Evolutionary conservation across 2,113 vertebrate species (phyloP).

Genomic region (cattle (Bos taurus)): ARS-UCD2.0 NC_037351.1:32154001-32154500

Average conservation of each 20-base stretch:
- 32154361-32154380: background rate
- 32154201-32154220: slow-evolving; percentile 8
- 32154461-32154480: background rate
- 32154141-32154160: slow-evolving; percentile 35
- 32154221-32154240: background rate
- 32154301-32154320: background rate
- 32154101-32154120: slow-evolving; percentile 9
- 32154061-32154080: background rate
- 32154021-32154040: background rate
- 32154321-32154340: background rate
- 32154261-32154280: slow-evolving; percentile 23
- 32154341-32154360: background rate
- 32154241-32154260: background rate
- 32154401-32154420: background rate
- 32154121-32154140: background rate
- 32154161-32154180: slow-evolving; percentile 49
- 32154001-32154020: background rate
- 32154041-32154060: background rate
- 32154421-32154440: background rate
- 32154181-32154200: background rate
- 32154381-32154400: background rate
- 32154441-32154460: background rate
- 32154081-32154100: slow-evolving; percentile 40
- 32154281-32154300: slow-evolving; percentile 28
- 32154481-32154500: background rate